A percentile compares a stretch with the other conserved stretches of the same genome.
These are phyloP conservation scores for Catharus bicknelli DNA, from an alignment of 2,113 vertebrate genomes.

Conservation along the genomic window DNA sequence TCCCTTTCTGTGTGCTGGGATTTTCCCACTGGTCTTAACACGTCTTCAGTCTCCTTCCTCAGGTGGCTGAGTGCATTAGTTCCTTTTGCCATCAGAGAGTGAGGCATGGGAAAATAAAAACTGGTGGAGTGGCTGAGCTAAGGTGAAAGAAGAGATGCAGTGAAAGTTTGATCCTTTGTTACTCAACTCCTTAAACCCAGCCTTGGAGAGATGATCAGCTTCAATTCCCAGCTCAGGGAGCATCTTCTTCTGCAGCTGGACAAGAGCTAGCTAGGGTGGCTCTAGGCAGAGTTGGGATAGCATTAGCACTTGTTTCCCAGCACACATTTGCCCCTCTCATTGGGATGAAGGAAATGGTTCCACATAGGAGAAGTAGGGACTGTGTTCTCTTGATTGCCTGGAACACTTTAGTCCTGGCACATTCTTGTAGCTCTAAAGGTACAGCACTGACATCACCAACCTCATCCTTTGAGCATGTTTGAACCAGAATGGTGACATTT, in stretches of 20 bases:
- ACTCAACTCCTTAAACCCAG: not conserved
- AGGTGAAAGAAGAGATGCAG: not conserved
- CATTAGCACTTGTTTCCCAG: not conserved
- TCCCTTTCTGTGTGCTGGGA: not conserved
- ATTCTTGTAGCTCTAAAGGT: not conserved
- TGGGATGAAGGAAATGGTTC: not conserved
- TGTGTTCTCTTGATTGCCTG: fast-evolving
- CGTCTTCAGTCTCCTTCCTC: not conserved
- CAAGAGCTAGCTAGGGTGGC: not conserved
- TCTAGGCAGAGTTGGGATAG: not conserved
- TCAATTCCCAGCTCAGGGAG: not conserved
- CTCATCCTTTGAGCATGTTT: not conserved
- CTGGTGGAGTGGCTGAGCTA: not conserved
- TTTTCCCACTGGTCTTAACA: not conserved
- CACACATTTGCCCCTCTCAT: not conserved
- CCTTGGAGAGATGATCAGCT: not conserved
- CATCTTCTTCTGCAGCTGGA: not conserved
- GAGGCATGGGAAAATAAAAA: fast-evolving
- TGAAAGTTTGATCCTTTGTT: not conserved
- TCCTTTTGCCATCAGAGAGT: not conserved
- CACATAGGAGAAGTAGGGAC: not conserved
- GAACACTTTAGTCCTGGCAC: not conserved
- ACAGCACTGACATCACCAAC: not conserved
- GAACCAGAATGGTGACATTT: not conserved
- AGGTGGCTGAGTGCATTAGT: not conserved